Evolutionary conservation across 1,140 invertebrate species (phyloP), one percentile per base, ranked within the genome.

Genomic region (Drosophila lowei): DNA sequence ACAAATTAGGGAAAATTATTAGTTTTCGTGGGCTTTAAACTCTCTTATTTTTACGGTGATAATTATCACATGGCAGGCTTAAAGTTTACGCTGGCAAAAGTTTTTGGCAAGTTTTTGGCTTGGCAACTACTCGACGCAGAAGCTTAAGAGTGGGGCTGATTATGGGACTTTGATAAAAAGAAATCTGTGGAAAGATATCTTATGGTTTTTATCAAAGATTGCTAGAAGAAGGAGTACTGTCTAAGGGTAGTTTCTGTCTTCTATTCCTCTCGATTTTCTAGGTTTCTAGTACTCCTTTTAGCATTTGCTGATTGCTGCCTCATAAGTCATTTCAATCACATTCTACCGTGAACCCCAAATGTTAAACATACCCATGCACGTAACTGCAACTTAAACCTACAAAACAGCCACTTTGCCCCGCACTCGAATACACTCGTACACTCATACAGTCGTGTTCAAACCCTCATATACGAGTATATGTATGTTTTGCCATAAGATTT

Each of bases 351-450:
- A 52, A 60, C 11, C 30, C 30, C 71, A 73, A 73, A 73, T 65
- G 71, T 73, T 73, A 57, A 73, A 73, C 71, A 73, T 73, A 43
- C 53, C 70, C 70, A 49, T 44, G 70, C 52, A 64, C 46, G 46
- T 44, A 64, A 63, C 42, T 73, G 71, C 53, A 73, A 38, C 70
- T 73, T 73, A 73, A 56, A 61, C 41, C 59, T 49, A 50, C 70
- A 73, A 73, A 73, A 73, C 71, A 73, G 41, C 54, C 54, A 54
- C 66, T 74, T 67, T 50, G 47, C 71, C 57, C 64, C 50, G 34
- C 60, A 42, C 52, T 55, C 57, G 23, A 47, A 54, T 55, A 67
- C 53, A 25, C 46, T 71, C 48, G 25, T 16, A 23, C 42, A 52
- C 61, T 43, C 76, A 25, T 41, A 48, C 63, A 49, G 46, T 46